Evolutionary conservation across 2,113 vertebrate genomes (phyloP).

Genomic region (Corvus moneduloides): DNA sequence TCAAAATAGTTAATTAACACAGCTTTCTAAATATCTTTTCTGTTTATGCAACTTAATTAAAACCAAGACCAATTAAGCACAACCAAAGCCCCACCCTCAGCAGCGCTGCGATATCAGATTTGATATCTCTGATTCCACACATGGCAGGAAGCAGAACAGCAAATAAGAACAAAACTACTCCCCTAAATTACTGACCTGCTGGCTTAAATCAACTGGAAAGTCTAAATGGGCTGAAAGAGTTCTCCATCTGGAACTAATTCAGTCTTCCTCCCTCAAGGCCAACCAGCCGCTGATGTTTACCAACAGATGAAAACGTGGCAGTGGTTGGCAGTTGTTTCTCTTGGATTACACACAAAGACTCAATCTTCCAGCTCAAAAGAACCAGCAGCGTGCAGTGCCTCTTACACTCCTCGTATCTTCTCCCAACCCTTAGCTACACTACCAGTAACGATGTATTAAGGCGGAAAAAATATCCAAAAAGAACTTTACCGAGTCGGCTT

Average conservation of each 20-base stretch:
- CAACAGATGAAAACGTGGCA: constrained; percentile 64
- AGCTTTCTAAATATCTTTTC: background rate
- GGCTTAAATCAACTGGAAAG: constrained; percentile 8
- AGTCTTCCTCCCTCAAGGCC: background rate
- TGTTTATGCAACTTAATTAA: background rate
- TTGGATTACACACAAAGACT: background rate
- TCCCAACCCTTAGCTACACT: background rate
- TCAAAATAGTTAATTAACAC: background rate
- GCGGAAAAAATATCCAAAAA: background rate
- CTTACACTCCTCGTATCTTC: background rate
- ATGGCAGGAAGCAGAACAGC: background rate
- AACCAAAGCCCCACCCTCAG: background rate
- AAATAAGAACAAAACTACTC: background rate
- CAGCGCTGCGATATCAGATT: background rate
- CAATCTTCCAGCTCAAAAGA: background rate
- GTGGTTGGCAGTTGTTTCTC: background rate
- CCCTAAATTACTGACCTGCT: constrained; percentile 44
- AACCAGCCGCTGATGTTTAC: constrained; percentile 54
- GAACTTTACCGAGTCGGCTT: background rate
- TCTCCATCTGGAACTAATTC: constrained; percentile 55
- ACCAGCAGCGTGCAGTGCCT: background rate
- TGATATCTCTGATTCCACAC: background rate
- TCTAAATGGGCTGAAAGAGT: background rate
- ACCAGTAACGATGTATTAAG: too few relatives aligned
- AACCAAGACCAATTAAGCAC: background rate